Conservation (phyloP, 2,888 invertebrate genomes). For the Himalopsyche japonica region DNA sequence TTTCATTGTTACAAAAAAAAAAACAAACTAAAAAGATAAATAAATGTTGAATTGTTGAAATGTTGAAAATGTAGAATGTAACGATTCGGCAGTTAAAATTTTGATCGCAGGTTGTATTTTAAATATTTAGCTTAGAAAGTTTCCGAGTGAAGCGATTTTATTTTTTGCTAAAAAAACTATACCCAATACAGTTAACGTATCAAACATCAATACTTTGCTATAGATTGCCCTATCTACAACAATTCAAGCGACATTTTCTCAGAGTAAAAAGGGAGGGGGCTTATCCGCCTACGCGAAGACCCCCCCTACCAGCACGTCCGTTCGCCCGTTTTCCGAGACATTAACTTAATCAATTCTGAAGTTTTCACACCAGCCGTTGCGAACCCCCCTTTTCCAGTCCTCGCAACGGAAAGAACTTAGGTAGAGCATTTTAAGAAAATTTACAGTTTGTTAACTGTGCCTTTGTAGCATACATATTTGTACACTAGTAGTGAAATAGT, state of each 20-base stretch:
- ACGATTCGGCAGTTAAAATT: no score
- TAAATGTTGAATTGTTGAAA: no score
- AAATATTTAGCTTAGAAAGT: no score
- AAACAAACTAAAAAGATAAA: no score
- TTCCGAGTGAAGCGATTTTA: no score
- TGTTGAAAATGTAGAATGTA: no score
- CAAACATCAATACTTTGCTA: background rate
- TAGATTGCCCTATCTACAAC: background rate
- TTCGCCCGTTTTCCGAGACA: slow-evolving; percentile 30
- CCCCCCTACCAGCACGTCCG: slow-evolving; percentile 9
- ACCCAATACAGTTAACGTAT: no score
- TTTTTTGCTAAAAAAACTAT: no score
- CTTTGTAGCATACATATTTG: no score
- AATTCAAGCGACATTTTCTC: background rate
- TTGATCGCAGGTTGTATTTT: no score
- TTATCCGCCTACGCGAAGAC: background rate
- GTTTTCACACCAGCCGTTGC: slow-evolving; percentile 17
- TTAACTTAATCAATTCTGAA: slow-evolving; percentile 36
- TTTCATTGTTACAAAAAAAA: no score
- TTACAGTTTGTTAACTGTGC: background rate
- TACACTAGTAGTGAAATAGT: no score
- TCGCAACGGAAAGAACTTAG: background rate
- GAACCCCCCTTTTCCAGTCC: background rate
- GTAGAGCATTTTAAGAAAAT: background rate
- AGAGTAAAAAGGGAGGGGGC: background rate